A percentile compares a stretch with the other conserved stretches of the same genome.
Evolutionary conservation across 2,888 invertebrate species (phyloP).

Genomic region (Drosophila koepferae): DNA sequence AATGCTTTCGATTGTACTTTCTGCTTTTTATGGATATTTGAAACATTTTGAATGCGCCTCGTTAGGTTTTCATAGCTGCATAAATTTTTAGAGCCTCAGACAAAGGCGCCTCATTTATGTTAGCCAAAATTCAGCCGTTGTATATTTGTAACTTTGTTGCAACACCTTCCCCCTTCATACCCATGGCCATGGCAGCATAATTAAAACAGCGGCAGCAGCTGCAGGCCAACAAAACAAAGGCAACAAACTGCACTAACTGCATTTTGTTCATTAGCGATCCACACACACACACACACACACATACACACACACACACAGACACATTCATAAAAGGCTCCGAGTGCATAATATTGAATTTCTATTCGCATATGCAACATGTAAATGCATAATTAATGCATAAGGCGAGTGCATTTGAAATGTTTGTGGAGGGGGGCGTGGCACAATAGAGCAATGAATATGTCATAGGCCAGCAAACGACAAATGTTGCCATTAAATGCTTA

Average conservation of each 20-base stretch:
- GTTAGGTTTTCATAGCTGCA: constrained; percentile 60
- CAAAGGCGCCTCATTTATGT: constrained; percentile 58
- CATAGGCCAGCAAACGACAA: constrained; percentile 49
- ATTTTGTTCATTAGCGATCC: constrained; percentile 63
- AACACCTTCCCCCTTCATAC: not conserved
- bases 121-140: constrained; percentile 39
- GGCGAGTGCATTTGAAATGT: not conserved
- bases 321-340: constrained; percentile 21
- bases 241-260: constrained; percentile 56
- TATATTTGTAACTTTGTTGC: constrained; percentile 56
- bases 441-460: constrained; percentile 42
- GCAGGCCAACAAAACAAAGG: constrained; percentile 50
- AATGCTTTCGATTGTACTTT: not conserved
- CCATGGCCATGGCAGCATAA: constrained; percentile 40
- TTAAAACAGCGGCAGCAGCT: constrained; percentile 55
- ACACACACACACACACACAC: constrained; percentile 18
- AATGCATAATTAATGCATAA: constrained; percentile 59
- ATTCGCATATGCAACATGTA: constrained; percentile 62
- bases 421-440: not conserved
- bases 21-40: constrained; percentile 17
- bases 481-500: constrained; percentile 55
- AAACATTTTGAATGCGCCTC: constrained; percentile 52
- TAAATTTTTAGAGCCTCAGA: constrained; percentile 46
- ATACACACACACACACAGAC: constrained; percentile 6
- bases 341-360: constrained; percentile 58